Conservation (phyloP, 2,113 vertebrate species). For the Carlito syrichta region DNA sequence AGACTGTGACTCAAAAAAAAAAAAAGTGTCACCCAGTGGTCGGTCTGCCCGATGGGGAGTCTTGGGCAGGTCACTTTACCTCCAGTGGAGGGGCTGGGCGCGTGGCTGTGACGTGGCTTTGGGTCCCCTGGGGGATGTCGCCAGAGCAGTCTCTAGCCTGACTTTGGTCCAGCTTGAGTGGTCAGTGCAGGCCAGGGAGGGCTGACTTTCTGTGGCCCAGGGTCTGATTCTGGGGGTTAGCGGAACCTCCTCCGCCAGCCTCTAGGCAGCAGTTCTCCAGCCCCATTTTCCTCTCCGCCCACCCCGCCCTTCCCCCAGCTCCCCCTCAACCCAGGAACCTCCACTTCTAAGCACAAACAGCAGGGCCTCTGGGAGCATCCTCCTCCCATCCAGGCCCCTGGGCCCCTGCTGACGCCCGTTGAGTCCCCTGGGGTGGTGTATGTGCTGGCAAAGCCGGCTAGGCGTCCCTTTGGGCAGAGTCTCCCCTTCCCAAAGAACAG, state of each 20-base stretch:
- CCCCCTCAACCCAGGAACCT: not conserved
- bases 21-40: too few species aligned
- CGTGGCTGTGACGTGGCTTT: not conserved
- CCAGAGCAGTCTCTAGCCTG: not conserved
- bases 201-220: not conserved
- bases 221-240: not conserved
- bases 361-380: not conserved
- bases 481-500: not conserved
- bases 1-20: too few species aligned
- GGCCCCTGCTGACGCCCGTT: slow-evolving; percentile 12
- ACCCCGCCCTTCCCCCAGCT: not conserved
- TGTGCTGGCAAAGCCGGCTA: not conserved
- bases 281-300: too few species aligned
- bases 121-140: not conserved
- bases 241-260: not conserved
- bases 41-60: not conserved
- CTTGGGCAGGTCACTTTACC: not conserved
- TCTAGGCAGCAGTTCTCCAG: not conserved
- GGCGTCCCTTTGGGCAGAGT: not conserved
- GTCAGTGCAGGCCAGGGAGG: not conserved
- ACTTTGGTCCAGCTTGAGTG: not conserved
- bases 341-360: slow-evolving; percentile 53
- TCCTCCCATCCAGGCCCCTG: not conserved
- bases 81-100: not conserved
- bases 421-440: not conserved